Conservation (phyloP, 2,797 vertebrate species). For the Cichlasoma orientale region DNA sequence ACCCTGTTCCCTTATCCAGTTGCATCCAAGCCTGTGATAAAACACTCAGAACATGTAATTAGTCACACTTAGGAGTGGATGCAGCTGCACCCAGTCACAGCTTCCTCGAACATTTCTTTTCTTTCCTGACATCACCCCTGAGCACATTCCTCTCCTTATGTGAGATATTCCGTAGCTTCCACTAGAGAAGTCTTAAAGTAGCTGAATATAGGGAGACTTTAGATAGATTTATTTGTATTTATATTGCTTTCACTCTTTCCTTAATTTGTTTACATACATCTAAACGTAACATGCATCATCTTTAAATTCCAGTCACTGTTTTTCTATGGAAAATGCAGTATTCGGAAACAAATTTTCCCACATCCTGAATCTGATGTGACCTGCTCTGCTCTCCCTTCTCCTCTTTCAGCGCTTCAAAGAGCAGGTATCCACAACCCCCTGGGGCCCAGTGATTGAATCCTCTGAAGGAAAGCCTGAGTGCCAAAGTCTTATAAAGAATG, state of each 20-base stretch:
- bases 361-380: slow-evolving; percentile 63
- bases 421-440: slow-evolving; percentile 78
- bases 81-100: no score
- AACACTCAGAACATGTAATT: no score
- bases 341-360: slow-evolving; percentile 68
- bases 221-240: neutral
- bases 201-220: slow-evolving; percentile 1
- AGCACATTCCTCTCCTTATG: slow-evolving; percentile 36
- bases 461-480: slow-evolving; percentile 76
- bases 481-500: slow-evolving; percentile 83
- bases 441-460: slow-evolving; percentile 78
- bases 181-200: neutral
- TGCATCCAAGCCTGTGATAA: no score
- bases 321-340: slow-evolving; percentile 55
- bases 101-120: no score
- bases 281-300: slow-evolving; percentile 17
- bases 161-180: slow-evolving; percentile 37
- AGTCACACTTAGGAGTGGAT: no score
- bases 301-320: slow-evolving; percentile 54
- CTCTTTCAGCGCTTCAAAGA: slow-evolving; percentile 78
- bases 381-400: slow-evolving; percentile 25
- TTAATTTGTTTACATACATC: slow-evolving; percentile 21
- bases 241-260: neutral
- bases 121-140: slow-evolving; percentile 32
- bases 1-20: no score